A percentile compares a stretch with the other conserved stretches of the same genome.
Conservation (phyloP, 2,888 invertebrate genomes). For the Oxystoma pomonae region DNA sequence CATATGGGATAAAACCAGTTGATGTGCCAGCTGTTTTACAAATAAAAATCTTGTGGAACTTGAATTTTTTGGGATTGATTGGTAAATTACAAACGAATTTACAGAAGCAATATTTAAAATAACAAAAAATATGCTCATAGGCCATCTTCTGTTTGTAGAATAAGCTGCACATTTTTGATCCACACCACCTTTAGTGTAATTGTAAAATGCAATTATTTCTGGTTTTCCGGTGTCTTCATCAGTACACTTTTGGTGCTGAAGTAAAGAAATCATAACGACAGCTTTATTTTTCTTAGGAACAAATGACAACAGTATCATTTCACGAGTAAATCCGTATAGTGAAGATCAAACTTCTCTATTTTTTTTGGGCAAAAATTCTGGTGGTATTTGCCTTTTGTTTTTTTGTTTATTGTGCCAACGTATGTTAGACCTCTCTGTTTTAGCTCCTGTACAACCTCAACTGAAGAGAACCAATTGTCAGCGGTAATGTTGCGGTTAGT, state of each 20-base stretch:
- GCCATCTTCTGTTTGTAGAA: slow-evolving; percentile 11
- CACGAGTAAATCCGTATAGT: slow-evolving; percentile 17
- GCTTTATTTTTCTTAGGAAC: slow-evolving; percentile 14
- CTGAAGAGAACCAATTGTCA: slow-evolving; percentile 16
- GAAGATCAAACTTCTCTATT: slow-evolving; percentile 5
- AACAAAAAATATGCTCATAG: slow-evolving; percentile 9
- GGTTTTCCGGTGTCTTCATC: no score
- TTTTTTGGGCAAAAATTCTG: no score
- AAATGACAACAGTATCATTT: slow-evolving; percentile 12
- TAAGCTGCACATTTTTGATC: slow-evolving; percentile 17
- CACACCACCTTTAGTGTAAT: slow-evolving; percentile 18
- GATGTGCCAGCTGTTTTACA: neutral
- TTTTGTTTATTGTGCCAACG: slow-evolving; percentile 14
- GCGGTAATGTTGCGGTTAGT: slow-evolving; percentile 24
- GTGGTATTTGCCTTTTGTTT: no score
- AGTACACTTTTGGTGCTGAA: no score
- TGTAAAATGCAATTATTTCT: slow-evolving; percentile 18
- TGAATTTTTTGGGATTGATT: neutral
- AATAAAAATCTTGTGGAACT: neutral
- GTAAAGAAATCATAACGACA: slow-evolving; percentile 12
- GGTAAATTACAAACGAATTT: neutral
- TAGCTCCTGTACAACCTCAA: slow-evolving; percentile 12
- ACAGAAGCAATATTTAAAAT: neutral
- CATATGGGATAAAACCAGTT: neutral
- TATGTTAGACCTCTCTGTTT: slow-evolving; percentile 13